phyloP scores from a whole-genome alignment of 2,113 vertebrate species.

The Hippocampus barbouri region DNA sequence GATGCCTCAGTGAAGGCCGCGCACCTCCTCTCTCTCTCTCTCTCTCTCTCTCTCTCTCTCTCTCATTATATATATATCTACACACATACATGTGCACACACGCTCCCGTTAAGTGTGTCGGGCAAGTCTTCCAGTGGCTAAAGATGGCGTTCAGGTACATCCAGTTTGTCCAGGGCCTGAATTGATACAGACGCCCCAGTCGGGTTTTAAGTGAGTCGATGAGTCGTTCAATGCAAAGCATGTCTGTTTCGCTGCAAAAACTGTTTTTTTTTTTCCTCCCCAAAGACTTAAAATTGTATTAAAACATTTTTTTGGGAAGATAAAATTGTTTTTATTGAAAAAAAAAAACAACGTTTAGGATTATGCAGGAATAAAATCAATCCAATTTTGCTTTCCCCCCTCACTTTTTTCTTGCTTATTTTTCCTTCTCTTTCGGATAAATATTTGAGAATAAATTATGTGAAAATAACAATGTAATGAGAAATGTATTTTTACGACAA shows the following conservation, averaged over 20 bases:
- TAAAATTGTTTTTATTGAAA: too few relatives aligned
- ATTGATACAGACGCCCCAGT: neutral
- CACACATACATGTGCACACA: conserved; percentile 19
- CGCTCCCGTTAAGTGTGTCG: too few relatives aligned
- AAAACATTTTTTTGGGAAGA: too few relatives aligned
- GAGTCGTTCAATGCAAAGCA: neutral
- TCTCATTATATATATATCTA: conserved; percentile 51
- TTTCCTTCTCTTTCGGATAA: too few relatives aligned
- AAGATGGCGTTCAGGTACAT: neutral
- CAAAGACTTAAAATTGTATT: neutral
- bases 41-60: conserved; percentile 53
- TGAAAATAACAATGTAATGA: too few relatives aligned
- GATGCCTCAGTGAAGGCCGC: conserved; percentile 63
- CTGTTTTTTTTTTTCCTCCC: neutral
- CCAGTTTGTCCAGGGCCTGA: neutral
- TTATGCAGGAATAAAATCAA: too few relatives aligned
- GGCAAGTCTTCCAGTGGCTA: neutral
- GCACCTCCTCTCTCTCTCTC: conserved; percentile 18
- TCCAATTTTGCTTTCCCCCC: too few relatives aligned
- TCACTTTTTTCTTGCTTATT: too few relatives aligned
- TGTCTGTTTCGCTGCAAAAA: neutral
- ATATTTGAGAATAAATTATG: neutral
- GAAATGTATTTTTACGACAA: too few relatives aligned
- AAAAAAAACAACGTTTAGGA: too few relatives aligned
- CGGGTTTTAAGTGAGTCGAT: neutral